These are phyloP conservation scores for Lagopus leucura DNA, from an alignment of 2,113 vertebrate species.

Conservation along the genomic window DNA sequence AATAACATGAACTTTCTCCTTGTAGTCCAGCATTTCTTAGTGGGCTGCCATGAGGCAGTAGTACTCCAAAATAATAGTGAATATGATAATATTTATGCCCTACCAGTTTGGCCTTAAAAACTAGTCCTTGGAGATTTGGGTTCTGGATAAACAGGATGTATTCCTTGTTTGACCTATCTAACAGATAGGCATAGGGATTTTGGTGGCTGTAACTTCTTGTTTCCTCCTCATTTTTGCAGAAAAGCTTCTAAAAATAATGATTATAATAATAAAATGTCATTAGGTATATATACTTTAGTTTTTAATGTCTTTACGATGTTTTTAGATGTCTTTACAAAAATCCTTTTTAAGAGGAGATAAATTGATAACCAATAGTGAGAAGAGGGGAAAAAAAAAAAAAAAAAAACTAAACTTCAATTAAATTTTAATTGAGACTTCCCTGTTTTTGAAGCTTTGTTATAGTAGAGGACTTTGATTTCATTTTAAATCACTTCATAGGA, in stretches of 20 bases:
- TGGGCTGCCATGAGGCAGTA: background rate
- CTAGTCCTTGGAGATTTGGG: background rate
- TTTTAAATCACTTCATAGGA: slow-evolving; percentile 31
- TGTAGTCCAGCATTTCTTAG: background rate
- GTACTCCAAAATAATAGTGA: background rate
- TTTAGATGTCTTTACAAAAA: background rate
- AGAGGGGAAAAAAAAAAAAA: background rate
- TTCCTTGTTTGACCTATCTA: background rate
- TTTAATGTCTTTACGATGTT: too few species aligned
- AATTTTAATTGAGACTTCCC: slow-evolving; percentile 34
- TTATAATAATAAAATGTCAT: background rate
- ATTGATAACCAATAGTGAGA: background rate
- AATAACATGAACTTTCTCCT: background rate
- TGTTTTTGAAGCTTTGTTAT: slow-evolving; percentile 9
- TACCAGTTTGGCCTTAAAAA: background rate
- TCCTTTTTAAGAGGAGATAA: slow-evolving; percentile 20
- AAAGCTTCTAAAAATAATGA: background rate
- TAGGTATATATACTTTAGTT: too few species aligned
- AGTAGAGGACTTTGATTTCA: background rate
- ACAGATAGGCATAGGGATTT: background rate
- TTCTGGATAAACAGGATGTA: background rate
- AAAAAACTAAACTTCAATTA: slow-evolving; percentile 30
- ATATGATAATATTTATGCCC: background rate
- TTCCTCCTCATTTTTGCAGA: background rate
- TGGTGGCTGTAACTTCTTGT: background rate